Percentiles rank a stretch among this genome's conserved stretches.
Conservation (phyloP, 2,113 vertebrate genomes). For the Daubentonia madagascariensis region DNA sequence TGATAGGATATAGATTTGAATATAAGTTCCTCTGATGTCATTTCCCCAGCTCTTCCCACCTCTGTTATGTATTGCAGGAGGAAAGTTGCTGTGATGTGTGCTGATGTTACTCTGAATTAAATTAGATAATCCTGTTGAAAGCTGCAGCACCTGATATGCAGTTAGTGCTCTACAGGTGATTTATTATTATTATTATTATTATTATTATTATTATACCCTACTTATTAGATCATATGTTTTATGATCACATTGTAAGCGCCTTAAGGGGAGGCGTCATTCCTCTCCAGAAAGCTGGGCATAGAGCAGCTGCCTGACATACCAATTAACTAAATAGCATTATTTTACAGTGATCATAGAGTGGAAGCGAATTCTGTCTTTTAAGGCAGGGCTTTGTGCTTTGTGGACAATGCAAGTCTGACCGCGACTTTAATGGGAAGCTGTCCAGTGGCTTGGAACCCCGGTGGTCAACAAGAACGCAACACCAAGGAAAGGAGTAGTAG, state of each 20-base stretch:
- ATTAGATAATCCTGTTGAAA: background rate
- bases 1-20: background rate
- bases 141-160: background rate
- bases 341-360: background rate
- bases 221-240: background rate
- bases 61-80: background rate
- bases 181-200: background rate
- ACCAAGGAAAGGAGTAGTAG: background rate
- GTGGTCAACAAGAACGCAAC: background rate
- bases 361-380: background rate
- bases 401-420: background rate
- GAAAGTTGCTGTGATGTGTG: background rate
- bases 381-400: background rate
- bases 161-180: background rate
- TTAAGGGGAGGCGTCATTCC: constrained; percentile 12
- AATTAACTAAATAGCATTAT: background rate
- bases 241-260: background rate
- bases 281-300: background rate
- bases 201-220: background rate
- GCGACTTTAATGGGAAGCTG: background rate
- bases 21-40: background rate
- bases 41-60: background rate
- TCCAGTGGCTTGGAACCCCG: background rate
- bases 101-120: background rate
- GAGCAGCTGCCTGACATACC: background rate